Evolutionary conservation across 2,113 vertebrate species (phyloP).

Genomic region (Callospermophilus lateralis): DNA sequence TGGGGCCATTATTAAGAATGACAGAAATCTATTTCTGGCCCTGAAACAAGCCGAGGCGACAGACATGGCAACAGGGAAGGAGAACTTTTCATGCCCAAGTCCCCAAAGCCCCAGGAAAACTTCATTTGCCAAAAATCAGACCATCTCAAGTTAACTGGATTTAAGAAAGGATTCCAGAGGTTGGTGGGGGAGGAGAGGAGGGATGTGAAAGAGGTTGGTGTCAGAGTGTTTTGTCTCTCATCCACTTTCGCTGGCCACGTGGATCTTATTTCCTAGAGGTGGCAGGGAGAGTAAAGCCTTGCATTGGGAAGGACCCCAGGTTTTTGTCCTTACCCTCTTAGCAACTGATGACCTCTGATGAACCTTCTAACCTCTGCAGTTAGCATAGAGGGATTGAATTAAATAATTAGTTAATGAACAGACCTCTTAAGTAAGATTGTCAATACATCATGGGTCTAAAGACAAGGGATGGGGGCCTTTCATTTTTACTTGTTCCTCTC

Average conservation of each 20-base stretch:
- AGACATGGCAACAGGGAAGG: background rate
- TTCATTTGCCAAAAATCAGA: constrained; percentile 43
- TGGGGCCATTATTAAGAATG: constrained; percentile 37
- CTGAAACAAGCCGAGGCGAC: background rate
- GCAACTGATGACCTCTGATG: background rate
- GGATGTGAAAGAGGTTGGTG: background rate
- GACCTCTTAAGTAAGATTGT: background rate
- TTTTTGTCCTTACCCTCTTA: background rate
- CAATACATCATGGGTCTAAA: background rate
- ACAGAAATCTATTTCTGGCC: constrained; percentile 67
- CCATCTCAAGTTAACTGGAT: constrained; percentile 29
- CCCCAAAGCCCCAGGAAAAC: background rate
- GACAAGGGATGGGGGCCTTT: background rate
- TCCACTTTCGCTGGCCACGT: background rate
- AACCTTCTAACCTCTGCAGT: background rate
- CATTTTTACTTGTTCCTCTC: background rate
- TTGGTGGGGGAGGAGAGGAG: background rate
- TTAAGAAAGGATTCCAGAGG: background rate
- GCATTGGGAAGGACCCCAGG: background rate
- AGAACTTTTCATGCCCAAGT: background rate
- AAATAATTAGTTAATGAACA: background rate
- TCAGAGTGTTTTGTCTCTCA: background rate
- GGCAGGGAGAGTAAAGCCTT: background rate
- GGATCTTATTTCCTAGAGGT: background rate
- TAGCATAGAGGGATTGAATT: background rate